A percentile compares a stretch with the other conserved stretches of the same genome.
Conservation (phyloP, 2,113 vertebrate species). For the Entomyzon cyanotis region DNA sequence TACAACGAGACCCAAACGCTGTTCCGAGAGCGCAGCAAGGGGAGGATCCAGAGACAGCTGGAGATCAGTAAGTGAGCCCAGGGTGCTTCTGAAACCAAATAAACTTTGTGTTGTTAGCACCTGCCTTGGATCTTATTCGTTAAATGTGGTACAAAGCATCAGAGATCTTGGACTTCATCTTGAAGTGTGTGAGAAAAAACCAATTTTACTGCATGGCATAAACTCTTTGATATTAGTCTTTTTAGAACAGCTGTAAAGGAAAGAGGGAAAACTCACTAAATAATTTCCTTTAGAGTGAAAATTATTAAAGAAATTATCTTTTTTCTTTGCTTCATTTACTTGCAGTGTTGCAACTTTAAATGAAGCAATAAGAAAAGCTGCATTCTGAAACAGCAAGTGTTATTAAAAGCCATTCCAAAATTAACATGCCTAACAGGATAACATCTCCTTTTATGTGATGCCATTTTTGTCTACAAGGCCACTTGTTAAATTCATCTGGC, state of each 20-base stretch:
- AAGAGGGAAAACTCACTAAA: background rate
- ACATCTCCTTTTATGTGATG: background rate
- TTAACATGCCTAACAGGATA: background rate
- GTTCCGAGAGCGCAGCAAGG: conserved; percentile 93
- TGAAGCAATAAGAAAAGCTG: background rate
- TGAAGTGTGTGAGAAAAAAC: background rate
- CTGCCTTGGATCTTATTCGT: background rate
- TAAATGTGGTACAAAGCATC: background rate
- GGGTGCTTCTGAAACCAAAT: rapidly evolving
- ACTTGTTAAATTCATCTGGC: background rate
- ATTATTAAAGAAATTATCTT: background rate
- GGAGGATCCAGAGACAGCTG: conserved; percentile 91
- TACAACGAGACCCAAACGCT: conserved; percentile 92
- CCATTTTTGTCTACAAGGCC: background rate
- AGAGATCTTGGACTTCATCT: background rate
- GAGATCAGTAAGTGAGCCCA: conserved; percentile 89
- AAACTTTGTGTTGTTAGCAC: background rate
- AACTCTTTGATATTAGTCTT: background rate
- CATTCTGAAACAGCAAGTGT: background rate
- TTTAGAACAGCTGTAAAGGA: background rate
- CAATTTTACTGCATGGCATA: rapidly evolving
- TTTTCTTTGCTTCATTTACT: background rate
- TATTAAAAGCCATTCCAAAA: background rate
- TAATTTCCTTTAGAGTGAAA: background rate
- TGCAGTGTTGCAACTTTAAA: background rate